These are phyloP conservation scores for Microtus ochrogaster DNA, from an alignment of 2,113 vertebrate species.

Conservation along the genomic window DNA sequence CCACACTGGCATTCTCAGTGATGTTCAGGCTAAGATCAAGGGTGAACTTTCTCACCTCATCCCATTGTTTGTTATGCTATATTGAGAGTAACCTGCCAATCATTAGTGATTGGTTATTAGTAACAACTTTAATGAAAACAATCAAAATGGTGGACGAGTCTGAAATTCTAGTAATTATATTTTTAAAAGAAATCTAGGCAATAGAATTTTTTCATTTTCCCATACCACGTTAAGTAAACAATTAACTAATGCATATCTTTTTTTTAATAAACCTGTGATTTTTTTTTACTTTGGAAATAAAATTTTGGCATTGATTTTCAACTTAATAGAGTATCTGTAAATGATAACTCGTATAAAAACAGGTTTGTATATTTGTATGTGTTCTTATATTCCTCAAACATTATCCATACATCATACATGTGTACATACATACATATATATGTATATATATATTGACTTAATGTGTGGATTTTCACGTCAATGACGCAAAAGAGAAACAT, in stretches of 20 bases:
- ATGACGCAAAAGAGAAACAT: not conserved
- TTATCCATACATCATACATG: not conserved
- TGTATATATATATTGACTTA: not conserved
- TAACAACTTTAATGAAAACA: not conserved
- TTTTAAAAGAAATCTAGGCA: slow-evolving; percentile 38
- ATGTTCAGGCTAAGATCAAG: not conserved
- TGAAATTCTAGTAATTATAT: not conserved
- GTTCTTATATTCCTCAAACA: not conserved
- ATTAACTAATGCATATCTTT: not conserved
- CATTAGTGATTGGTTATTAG: not conserved
- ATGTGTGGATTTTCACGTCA: not conserved
- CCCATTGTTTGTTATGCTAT: not conserved
- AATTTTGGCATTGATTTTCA: not conserved
- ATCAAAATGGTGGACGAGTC: not conserved
- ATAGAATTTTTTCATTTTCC: not conserved
- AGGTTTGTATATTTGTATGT: not conserved
- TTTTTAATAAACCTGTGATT: not conserved
- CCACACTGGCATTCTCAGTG: not conserved
- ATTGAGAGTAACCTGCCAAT: not conserved
- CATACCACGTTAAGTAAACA: slow-evolving; percentile 30
- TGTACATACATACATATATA: not conserved
- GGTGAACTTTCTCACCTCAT: not conserved
- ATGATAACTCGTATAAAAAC: not conserved
- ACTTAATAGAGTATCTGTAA: not conserved
- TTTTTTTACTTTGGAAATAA: slow-evolving; percentile 49